phyloP scores from a whole-genome alignment of 2,113 vertebrate genomes.

The Upupa epops region DNA sequence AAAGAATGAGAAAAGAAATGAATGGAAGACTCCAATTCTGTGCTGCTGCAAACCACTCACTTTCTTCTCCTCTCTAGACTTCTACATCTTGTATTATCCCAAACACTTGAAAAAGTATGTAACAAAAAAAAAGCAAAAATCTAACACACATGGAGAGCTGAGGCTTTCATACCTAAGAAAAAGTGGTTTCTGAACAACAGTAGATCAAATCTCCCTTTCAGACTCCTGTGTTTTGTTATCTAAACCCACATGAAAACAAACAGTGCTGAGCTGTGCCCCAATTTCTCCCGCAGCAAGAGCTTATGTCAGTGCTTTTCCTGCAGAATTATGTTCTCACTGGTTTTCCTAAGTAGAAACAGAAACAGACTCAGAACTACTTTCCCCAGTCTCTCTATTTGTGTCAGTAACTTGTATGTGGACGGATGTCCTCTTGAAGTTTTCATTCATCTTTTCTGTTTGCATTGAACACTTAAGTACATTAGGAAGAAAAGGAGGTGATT shows the following conservation, averaged over 20 bases:
- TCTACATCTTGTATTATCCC: slow-evolving; percentile 1
- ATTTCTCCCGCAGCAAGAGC: slow-evolving; percentile 56
- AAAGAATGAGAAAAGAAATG: slow-evolving; percentile 56
- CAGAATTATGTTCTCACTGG: neutral
- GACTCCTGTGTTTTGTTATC: slow-evolving; percentile 26
- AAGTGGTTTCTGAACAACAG: neutral
- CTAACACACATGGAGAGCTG: neutral
- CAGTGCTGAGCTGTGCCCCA: slow-evolving; percentile 36
- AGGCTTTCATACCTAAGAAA: neutral
- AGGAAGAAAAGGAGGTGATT: slow-evolving; percentile 1
- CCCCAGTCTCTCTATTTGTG: slow-evolving; percentile 18
- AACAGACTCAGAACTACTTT: neutral
- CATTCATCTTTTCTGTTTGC: neutral
- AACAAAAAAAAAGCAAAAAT: neutral
- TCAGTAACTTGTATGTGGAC: neutral
- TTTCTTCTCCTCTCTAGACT: neutral
- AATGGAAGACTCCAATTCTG: neutral
- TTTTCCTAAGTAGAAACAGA: neutral
- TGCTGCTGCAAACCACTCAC: neutral
- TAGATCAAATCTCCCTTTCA: slow-evolving; percentile 21
- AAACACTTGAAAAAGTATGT: neutral
- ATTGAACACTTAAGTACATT: slow-evolving; percentile 18
- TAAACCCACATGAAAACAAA: slow-evolving; percentile 60
- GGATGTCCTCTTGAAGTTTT: slow-evolving; percentile 3
- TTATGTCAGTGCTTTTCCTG: slow-evolving; percentile 10